Evolutionary conservation across 2,797 vertebrate genomes (phyloP).

Genomic region (Mergus octosetaceus): DNA sequence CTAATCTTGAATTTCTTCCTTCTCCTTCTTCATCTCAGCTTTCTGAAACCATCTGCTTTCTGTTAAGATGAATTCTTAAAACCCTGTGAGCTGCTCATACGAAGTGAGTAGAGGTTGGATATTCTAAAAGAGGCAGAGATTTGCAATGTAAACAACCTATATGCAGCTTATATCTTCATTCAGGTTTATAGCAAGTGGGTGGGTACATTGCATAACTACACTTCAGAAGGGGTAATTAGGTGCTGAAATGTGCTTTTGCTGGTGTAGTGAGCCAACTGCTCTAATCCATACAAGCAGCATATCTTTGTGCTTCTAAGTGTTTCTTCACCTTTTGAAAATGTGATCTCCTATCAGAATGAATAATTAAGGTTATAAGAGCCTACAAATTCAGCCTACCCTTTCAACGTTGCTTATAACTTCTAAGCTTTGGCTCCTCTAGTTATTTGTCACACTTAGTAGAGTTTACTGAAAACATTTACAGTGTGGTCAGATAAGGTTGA

Average conservation of each 20-base stretch:
- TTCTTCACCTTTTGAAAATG: background rate
- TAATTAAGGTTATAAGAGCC: background rate
- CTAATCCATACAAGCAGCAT: background rate
- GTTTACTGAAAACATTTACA: background rate
- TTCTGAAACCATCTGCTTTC: conserved; percentile 68
- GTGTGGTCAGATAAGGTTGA: background rate
- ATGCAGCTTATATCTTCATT: conserved; percentile 54
- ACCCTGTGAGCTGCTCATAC: conserved; percentile 48
- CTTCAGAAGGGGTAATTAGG: conserved; percentile 37
- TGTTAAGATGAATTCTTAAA: conserved; percentile 59
- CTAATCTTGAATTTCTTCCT: conserved; percentile 18
- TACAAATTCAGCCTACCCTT: background rate
- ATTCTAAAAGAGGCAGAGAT: conserved; percentile 51
- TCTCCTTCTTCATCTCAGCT: conserved; percentile 48
- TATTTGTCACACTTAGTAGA: background rate
- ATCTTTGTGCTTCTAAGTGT: background rate
- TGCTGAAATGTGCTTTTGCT: conserved; percentile 14
- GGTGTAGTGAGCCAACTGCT: background rate
- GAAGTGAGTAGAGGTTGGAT: conserved; percentile 33
- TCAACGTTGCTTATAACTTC: background rate
- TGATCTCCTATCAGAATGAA: background rate
- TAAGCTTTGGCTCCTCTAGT: background rate
- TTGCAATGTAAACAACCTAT: conserved; percentile 58
- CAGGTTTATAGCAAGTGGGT: conserved; percentile 56
- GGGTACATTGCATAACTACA: conserved; percentile 19